Percentiles rank a stretch among this genome's conserved stretches.
Evolutionary conservation across 2,113 vertebrate species (phyloP).

Genomic region (Scatophagus argus): DNA sequence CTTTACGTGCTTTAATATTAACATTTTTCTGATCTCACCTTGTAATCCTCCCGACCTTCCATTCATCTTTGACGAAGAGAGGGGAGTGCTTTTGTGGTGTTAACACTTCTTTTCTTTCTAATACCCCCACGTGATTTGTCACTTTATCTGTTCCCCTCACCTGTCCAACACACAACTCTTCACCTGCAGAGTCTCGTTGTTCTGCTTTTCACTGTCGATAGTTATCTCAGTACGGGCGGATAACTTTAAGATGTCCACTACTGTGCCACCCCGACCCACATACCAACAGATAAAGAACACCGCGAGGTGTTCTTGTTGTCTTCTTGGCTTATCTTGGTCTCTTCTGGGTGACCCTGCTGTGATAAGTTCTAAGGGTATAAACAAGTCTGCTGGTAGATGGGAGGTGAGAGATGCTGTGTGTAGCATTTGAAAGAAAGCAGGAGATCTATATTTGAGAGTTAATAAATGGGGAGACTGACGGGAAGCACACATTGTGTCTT

Average conservation of each 20-base stretch:
- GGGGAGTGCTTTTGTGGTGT: neutral
- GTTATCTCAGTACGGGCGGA: conserved; percentile 15
- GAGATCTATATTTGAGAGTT: neutral
- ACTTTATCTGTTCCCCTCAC: conserved; percentile 31
- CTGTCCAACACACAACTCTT: neutral
- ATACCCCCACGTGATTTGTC: neutral
- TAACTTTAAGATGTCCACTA: neutral
- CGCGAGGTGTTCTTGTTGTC: conserved; percentile 4
- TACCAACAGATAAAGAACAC: conserved; percentile 39
- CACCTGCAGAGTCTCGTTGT: conserved; percentile 18
- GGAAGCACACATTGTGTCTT: neutral
- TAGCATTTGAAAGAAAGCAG: neutral
- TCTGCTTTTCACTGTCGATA: conserved; percentile 20
- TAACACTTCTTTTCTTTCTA: neutral
- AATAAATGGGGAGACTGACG: neutral
- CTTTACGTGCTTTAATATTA: neutral
- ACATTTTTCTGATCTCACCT: neutral
- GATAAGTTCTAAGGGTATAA: neutral
- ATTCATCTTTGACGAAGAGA: neutral
- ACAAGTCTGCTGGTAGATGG: neutral
- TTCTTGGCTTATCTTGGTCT: neutral
- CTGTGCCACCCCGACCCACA: conserved; percentile 11
- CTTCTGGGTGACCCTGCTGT: neutral
- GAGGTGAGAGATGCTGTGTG: neutral
- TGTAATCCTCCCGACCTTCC: neutral